Evolutionary conservation across 2,113 vertebrate species (phyloP).

Genomic region (Dendropsophus ebraccatus): DNA sequence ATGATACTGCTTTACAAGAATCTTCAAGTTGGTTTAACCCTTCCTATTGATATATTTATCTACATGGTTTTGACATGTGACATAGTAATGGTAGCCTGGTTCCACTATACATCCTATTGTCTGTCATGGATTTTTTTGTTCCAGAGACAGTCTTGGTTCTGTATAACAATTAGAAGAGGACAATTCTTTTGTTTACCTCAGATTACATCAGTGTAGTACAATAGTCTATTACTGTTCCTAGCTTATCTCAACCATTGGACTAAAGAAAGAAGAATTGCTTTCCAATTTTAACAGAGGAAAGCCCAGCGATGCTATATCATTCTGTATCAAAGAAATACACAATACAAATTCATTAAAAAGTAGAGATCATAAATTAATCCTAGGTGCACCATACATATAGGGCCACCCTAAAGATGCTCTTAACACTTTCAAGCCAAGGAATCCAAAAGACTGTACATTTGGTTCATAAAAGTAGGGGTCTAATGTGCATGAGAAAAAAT

Average conservation of each 20-base stretch:
- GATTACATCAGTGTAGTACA: constrained; percentile 19
- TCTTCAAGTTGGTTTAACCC: not conserved
- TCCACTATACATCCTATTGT: not conserved
- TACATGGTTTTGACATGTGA: not conserved
- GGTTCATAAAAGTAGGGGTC: no score
- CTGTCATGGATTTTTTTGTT: not conserved
- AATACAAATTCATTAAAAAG: not conserved
- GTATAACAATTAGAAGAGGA: not conserved
- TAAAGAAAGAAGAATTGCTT: constrained; percentile 8
- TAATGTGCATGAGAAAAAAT: no score
- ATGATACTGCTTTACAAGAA: not conserved
- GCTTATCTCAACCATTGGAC: not conserved
- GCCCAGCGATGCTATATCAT: not conserved
- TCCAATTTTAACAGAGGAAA: not conserved
- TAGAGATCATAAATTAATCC: not conserved
- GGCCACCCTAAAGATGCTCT: no score
- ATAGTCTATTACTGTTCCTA: constrained; percentile 13
- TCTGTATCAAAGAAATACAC: not conserved
- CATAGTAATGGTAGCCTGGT: not conserved
- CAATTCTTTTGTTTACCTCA: not conserved
- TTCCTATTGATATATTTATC: not conserved
- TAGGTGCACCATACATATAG: no score
- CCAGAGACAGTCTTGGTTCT: not conserved
- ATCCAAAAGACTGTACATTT: no score
- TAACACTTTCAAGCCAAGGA: no score